A percentile compares a stretch with the other conserved stretches of the same genome.
These are phyloP conservation scores for Phenganax marumi DNA, from an alignment of 92 coral and sea anemone genomes.

Conservation along the genomic window DNA sequence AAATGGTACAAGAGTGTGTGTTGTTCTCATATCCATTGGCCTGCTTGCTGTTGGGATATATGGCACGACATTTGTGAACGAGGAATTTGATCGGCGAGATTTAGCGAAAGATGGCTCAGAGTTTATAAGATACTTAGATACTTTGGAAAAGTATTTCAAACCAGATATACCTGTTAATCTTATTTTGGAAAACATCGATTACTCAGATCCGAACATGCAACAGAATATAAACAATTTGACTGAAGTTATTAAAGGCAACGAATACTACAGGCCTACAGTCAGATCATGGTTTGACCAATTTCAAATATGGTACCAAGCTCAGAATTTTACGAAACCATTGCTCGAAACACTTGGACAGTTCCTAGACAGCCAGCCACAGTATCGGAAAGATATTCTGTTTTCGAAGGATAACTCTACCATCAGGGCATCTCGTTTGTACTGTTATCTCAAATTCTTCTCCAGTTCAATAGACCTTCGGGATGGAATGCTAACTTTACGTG, in stretches of 20 bases:
- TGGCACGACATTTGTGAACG: slow-evolving; percentile 66
- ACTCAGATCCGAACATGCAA: slow-evolving; percentile 50
- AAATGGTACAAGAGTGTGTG: slow-evolving; percentile 51
- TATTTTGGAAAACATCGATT: slow-evolving; percentile 51
- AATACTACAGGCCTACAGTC: slow-evolving; percentile 55
- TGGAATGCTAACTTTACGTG: slow-evolving; percentile 69
- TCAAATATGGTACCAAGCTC: slow-evolving; percentile 19
- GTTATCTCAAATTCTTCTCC: slow-evolving; percentile 59
- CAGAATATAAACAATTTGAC: slow-evolving; percentile 55
- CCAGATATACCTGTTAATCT: slow-evolving; percentile 60
- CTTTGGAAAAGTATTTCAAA: slow-evolving; percentile 64
- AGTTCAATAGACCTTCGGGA: slow-evolving; percentile 61
- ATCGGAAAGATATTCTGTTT: slow-evolving; percentile 62
- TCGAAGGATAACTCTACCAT: slow-evolving; percentile 50
- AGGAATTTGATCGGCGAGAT: slow-evolving; percentile 65
- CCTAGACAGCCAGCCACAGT: slow-evolving; percentile 33
- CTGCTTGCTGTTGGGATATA: slow-evolving; percentile 70
- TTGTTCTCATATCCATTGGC: slow-evolving; percentile 54
- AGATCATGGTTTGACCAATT: slow-evolving; percentile 69
- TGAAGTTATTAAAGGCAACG: slow-evolving; percentile 53
- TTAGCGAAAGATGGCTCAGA: slow-evolving; percentile 80
- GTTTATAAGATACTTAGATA: slow-evolving; percentile 54
- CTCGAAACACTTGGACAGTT: not conserved
- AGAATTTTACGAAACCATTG: not conserved
- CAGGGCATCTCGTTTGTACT: slow-evolving; percentile 69